A percentile compares a stretch with the other conserved stretches of the same genome.
These are phyloP conservation scores for Hirtodrosophila confusa DNA, from an alignment of 2,888 invertebrate species.

Conservation along the genomic window DNA sequence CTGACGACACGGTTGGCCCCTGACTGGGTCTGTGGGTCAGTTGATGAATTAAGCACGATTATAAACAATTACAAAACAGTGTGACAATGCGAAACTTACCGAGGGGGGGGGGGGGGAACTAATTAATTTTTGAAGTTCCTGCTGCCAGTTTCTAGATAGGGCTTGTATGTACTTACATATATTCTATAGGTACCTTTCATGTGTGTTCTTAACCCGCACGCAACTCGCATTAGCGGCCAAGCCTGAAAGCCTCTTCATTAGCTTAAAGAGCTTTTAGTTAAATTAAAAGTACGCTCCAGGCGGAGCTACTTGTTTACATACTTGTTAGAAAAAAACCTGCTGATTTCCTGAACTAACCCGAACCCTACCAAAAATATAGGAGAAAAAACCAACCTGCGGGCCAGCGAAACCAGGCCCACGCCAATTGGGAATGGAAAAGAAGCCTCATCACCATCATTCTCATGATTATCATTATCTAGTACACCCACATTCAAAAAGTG, in stretches of 20 bases:
- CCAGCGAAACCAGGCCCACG: conserved; percentile 19
- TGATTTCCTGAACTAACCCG: not conserved
- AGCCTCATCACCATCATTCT: conserved; percentile 13
- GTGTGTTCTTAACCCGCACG: conserved; percentile 54
- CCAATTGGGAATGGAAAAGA: conserved; percentile 11
- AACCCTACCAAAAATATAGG: not conserved
- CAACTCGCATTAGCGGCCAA: conserved; percentile 62
- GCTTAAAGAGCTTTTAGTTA: conserved; percentile 57
- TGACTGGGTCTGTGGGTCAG: conserved; percentile 67
- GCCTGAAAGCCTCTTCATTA: conserved; percentile 45
- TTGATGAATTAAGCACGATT: conserved; percentile 67
- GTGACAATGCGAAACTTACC: conserved; percentile 52
- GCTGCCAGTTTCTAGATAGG: conserved; percentile 27
- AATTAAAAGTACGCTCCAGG: conserved; percentile 58
- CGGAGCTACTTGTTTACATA: conserved; percentile 12
- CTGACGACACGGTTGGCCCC: not conserved
- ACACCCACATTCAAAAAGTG: conserved; percentile 9
- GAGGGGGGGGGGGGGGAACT: conserved; percentile 10
- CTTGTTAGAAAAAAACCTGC: conserved; percentile 14
- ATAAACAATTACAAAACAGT: conserved; percentile 57
- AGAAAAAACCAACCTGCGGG: conserved; percentile 21
- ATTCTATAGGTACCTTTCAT: conserved; percentile 14
- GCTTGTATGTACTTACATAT: not conserved
- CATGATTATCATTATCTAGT: conserved; percentile 7
- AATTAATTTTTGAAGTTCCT: conserved; percentile 39